Conservation (phyloP, 2,888 invertebrate genomes). For the Athalia circularis region DNA sequence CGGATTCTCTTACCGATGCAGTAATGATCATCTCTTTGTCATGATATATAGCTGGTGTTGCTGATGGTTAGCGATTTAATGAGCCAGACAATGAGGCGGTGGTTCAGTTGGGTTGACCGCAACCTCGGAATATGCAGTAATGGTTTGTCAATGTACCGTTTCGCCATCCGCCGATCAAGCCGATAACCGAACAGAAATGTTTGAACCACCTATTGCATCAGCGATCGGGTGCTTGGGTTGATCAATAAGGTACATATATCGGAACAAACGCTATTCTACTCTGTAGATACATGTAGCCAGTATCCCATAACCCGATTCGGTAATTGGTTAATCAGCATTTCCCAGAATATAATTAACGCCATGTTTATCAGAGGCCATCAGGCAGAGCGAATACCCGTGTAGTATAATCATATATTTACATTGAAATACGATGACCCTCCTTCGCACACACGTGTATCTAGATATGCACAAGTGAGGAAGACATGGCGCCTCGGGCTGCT, state of each 20-base stretch:
- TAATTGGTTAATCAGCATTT: neutral
- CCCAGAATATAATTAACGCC: no score
- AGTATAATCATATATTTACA: no score
- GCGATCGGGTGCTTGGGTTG: conserved; percentile 16
- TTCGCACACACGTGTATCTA: no score
- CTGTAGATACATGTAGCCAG: neutral
- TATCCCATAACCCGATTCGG: neutral
- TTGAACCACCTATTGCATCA: conserved; percentile 33
- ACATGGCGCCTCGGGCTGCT: no score
- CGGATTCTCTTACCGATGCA: neutral
- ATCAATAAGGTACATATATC: conserved; percentile 27
- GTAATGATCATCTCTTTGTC: neutral
- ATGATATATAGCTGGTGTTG: neutral
- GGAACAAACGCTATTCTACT: conserved; percentile 3
- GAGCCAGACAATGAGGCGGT: conserved; percentile 18
- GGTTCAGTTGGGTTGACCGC: neutral
- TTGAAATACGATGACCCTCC: no score
- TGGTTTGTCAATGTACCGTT: conserved; percentile 33
- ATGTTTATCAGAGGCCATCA: no score
- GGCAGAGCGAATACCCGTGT: no score
- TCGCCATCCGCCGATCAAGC: conserved; percentile 32
- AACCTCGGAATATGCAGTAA: neutral
- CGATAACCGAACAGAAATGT: conserved; percentile 39
- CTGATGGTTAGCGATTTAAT: conserved; percentile 11
- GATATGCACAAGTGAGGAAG: no score